A percentile compares a stretch with the other conserved stretches of the same genome.
Evolutionary conservation across 2,797 vertebrate species (phyloP).

Genomic region (Micrastur ruficollis): DNA sequence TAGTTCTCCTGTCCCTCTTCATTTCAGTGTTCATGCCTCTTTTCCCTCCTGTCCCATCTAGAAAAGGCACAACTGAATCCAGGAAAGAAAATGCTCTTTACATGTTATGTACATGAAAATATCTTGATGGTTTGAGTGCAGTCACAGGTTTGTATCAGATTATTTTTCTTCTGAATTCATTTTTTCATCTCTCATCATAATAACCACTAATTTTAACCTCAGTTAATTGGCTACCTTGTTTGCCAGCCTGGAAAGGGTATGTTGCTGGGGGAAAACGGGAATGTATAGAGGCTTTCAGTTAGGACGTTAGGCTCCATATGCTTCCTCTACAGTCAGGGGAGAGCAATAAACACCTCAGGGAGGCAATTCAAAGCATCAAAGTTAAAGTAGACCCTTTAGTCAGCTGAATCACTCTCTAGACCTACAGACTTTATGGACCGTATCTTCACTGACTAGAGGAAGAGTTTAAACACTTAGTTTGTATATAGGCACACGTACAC

Average conservation of each 20-base stretch:
- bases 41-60: not conserved
- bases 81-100: not conserved
- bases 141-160: not conserved
- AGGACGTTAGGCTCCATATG: not conserved
- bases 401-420: not conserved
- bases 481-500: not conserved
- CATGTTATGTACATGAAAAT: not conserved
- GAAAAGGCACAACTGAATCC: not conserved
- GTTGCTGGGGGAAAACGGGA: not conserved
- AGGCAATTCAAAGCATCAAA: not conserved
- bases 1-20: not conserved
- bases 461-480: not conserved
- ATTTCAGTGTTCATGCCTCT: not conserved
- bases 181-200: not conserved
- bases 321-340: not conserved
- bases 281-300: not conserved
- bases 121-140: not conserved
- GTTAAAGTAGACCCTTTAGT: not conserved
- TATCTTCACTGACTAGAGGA: not conserved
- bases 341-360: slow-evolving; percentile 20
- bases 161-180: not conserved
- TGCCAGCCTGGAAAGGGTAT: not conserved
- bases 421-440: not conserved
- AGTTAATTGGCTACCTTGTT: not conserved
- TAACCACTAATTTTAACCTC: not conserved